Base-by-base conservation (phyloP, 2,888 invertebrate species). In the Leptura quadrifasciata region DNA sequence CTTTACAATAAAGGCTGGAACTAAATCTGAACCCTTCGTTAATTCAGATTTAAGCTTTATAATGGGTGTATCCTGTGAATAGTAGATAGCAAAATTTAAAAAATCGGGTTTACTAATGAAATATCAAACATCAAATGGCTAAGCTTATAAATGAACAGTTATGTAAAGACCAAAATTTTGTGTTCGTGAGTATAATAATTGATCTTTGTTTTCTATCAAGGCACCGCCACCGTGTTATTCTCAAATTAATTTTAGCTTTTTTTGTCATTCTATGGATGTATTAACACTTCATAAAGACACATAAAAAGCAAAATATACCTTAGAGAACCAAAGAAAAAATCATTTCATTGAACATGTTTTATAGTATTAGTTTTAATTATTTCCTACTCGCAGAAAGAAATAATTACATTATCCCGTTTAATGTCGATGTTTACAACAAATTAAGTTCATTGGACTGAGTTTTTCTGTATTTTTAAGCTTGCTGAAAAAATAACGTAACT, bases 381-480 rank as follows among this genome's bases (percentile, higher is more conserved):
- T 65, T 65, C 54, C 65, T 65, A 57, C 21, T 20, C 21, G 35
- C 24, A 75, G 65, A 71, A 75, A 71, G 70, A 64, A 75, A 71
- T 64, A 74, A 74, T 54, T 27, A 68, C 64, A 74, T 64, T 74
- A 58, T 74, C 63, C 75, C 72, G 67, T 61, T 61, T 31, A 18
- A 61, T 60, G 71, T 61, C 61, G 52, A 72, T 75, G 75, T 75
- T 75, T 75, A 75, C 75, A 72, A 67, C 52, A 57, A 61, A 61
- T 63, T 35, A 24, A 31, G 68, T 54, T 68, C 75, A 67, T 24
- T 54, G 75, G 64, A 67, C 75, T 65, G 55, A 31, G 20, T 17
- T 55, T 54, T 68, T 68, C 55, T 68, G 18, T 68, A 18, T 52
- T 21, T 15, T n/a, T 68, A 21, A 68, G n/a, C 55, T 18, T 31